A percentile compares a stretch with the other conserved stretches of the same genome.
phyloP scores from a whole-genome alignment of 1,140 invertebrate species.

The Bombus sylvicola region DNA sequence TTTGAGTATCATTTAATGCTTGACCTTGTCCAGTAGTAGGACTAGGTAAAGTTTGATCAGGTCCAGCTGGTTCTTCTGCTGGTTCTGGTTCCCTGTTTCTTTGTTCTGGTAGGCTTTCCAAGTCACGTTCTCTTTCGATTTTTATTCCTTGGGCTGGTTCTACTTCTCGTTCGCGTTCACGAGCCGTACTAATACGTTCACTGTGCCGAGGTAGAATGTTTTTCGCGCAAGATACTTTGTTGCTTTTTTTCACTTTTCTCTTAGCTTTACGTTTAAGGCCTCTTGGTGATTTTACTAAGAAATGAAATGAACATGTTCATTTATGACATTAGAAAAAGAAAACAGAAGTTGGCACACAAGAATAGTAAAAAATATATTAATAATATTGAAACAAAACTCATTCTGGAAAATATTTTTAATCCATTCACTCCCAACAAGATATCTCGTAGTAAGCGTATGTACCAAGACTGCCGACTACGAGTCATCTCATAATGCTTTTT shows the following conservation, averaged over 20 bases:
- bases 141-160: slow-evolving; percentile 75
- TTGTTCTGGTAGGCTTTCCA: slow-evolving; percentile 76
- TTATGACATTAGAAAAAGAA: neutral
- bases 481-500: too few species aligned
- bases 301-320: neutral
- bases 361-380: neutral
- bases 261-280: slow-evolving; percentile 83
- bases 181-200: slow-evolving; percentile 72
- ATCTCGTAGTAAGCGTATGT: too few species aligned
- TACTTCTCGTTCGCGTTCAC: slow-evolving; percentile 69
- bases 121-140: slow-evolving; percentile 78
- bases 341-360: neutral
- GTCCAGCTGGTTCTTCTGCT: slow-evolving; percentile 84
- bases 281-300: slow-evolving; percentile 82
- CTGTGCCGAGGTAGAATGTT: slow-evolving; percentile 77
- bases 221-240: slow-evolving; percentile 70
- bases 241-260: slow-evolving; percentile 77
- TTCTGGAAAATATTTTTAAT: neutral
- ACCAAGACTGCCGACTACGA: too few species aligned
- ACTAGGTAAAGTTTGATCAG: slow-evolving; percentile 85
- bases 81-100: slow-evolving; percentile 83
- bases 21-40: slow-evolving; percentile 80
- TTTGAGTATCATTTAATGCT: slow-evolving; percentile 76
- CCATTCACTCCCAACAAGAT: too few species aligned
- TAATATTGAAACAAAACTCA: neutral